Evolutionary conservation across 2,888 invertebrate genomes (phyloP).

Genomic region (Fragum fragum): DNA sequence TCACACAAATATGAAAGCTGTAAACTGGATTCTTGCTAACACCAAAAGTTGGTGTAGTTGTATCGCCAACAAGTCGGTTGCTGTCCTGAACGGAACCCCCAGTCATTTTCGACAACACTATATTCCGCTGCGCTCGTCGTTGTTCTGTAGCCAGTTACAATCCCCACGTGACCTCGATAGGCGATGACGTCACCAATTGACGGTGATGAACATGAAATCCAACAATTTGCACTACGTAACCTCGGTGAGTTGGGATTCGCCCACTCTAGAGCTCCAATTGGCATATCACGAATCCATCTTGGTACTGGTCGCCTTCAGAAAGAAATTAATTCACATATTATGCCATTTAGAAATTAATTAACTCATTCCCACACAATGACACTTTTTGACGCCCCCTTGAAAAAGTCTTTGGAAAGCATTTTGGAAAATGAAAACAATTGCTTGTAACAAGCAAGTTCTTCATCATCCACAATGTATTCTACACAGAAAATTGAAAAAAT

Average conservation of each 20-base stretch:
- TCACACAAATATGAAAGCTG: too few species aligned
- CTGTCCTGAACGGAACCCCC: constrained; percentile 38
- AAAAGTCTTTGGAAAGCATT: too few species aligned
- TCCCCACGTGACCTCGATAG: constrained; percentile 41
- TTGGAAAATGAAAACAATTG: too few species aligned
- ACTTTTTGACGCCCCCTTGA: too few species aligned
- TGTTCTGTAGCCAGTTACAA: constrained; percentile 16
- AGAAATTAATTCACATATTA: too few species aligned
- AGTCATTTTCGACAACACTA: constrained; percentile 40
- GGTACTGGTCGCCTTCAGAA: background rate
- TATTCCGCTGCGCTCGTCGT: constrained; percentile 39
- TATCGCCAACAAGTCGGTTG: constrained; percentile 12
- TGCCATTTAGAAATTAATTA: too few species aligned
- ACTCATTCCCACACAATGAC: too few species aligned
- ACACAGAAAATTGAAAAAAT: too few species aligned
- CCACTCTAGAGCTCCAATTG: constrained; percentile 58
- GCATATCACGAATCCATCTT: background rate
- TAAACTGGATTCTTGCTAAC: too few species aligned
- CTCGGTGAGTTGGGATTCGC: constrained; percentile 36
- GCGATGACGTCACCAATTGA: constrained; percentile 44
- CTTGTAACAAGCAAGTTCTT: too few species aligned
- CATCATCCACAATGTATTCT: too few species aligned
- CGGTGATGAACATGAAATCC: constrained; percentile 9
- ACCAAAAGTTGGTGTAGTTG: background rate
- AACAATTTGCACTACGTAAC: constrained; percentile 1